These are phyloP conservation scores for Plagodis dolabraria DNA, from an alignment of 2,888 invertebrate species.

Conservation along the genomic window DNA sequence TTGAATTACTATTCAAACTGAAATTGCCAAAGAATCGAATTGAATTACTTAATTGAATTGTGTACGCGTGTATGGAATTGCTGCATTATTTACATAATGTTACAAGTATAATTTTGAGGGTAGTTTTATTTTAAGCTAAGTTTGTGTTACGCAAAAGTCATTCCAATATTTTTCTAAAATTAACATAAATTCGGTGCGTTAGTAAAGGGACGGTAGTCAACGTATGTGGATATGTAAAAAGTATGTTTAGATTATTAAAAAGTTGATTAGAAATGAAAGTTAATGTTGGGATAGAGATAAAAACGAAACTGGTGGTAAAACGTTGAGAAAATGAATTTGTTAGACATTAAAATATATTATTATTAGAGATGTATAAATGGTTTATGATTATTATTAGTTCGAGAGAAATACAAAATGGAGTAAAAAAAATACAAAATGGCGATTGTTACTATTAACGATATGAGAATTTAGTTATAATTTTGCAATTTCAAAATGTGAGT, in stretches of 20 bases:
- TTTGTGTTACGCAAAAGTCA: slow-evolving; percentile 62
- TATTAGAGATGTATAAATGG: slow-evolving; percentile 84
- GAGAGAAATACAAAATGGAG: slow-evolving; percentile 73
- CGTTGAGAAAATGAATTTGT: slow-evolving; percentile 83
- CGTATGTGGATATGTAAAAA: slow-evolving; percentile 79
- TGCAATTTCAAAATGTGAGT: slow-evolving; percentile 85
- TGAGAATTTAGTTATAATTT: slow-evolving; percentile 85
- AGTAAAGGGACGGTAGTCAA: slow-evolving; percentile 61
- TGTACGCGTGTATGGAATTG: slow-evolving; percentile 64
- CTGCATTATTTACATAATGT: slow-evolving; percentile 53
- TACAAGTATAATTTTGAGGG: slow-evolving; percentile 46
- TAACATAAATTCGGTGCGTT: slow-evolving; percentile 69
- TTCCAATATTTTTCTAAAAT: slow-evolving; percentile 80
- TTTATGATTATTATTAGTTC: slow-evolving; percentile 82
- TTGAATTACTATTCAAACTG: slow-evolving; percentile 64
- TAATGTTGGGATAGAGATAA: slow-evolving; percentile 72
- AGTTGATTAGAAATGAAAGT: slow-evolving; percentile 78
- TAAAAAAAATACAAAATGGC: slow-evolving; percentile 73
- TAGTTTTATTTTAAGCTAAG: slow-evolving; percentile 50
- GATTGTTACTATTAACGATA: slow-evolving; percentile 84
- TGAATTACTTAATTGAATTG: slow-evolving; percentile 62
- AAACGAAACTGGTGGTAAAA: slow-evolving; percentile 73
- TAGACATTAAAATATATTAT: slow-evolving; percentile 84
- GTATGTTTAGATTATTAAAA: slow-evolving; percentile 78
- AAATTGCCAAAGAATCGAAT: slow-evolving; percentile 83